Conservation (phyloP, 2,888 invertebrate genomes). For the Drosophila buzzatii region DNA sequence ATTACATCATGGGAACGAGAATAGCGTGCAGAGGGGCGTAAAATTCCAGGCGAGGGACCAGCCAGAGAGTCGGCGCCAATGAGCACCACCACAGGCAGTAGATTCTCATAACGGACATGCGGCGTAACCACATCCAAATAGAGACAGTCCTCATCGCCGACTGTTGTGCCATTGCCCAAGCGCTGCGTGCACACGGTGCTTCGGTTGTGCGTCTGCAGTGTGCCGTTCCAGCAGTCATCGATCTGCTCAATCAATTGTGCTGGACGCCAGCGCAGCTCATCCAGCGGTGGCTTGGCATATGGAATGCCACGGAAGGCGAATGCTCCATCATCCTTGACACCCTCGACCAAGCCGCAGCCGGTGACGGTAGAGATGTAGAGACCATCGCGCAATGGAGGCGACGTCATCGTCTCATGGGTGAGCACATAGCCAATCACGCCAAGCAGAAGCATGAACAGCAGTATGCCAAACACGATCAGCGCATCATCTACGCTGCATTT, state of each 20-base stretch:
- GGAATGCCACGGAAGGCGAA: conserved; percentile 94
- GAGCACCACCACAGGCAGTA: conserved; percentile 92
- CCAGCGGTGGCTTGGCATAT: conserved; percentile 91
- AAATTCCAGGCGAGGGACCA: conserved; percentile 90
- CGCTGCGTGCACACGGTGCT: conserved; percentile 90
- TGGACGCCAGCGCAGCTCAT: conserved; percentile 89
- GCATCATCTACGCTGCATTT: conserved; percentile 89
- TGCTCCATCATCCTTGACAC: conserved; percentile 91
- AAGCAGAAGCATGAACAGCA: conserved; percentile 88
- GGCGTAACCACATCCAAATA: conserved; percentile 94
- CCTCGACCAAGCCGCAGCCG: conserved; percentile 92
- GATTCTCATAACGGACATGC: conserved; percentile 91
- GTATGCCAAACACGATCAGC: conserved; percentile 87
- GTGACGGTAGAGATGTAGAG: conserved; percentile 90
- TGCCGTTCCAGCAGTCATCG: conserved; percentile 92
- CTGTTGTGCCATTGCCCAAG: conserved; percentile 88
- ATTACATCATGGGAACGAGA: conserved; percentile 92
- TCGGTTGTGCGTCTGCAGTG: conserved; percentile 89
- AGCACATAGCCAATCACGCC: conserved; percentile 89
- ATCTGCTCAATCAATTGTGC: conserved; percentile 89
- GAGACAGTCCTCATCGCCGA: conserved; percentile 93
- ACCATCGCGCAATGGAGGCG: conserved; percentile 90
- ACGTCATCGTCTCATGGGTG: conserved; percentile 87
- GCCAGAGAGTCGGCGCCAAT: conserved; percentile 92
- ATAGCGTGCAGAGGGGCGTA: conserved; percentile 91